Evolutionary conservation across 2,113 vertebrate species (phyloP).

Genomic region (Eupsittula cactorum): DNA sequence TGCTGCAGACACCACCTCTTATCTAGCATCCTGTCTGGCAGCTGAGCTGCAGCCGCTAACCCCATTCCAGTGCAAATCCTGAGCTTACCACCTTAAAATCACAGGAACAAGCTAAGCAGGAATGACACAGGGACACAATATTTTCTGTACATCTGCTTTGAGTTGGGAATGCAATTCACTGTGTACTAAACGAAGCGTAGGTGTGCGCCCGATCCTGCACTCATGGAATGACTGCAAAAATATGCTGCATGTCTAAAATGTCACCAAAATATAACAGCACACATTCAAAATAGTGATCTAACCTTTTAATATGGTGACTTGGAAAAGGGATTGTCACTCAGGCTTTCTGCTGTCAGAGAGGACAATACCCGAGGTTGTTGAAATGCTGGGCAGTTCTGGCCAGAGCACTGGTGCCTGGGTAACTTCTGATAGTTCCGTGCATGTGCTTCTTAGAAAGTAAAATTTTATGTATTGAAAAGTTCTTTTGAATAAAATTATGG

Average conservation of each 20-base stretch:
- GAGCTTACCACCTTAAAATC: neutral
- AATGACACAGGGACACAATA: neutral
- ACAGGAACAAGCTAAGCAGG: neutral
- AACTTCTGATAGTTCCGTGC: neutral
- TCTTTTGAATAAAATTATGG: neutral
- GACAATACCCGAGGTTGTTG: neutral
- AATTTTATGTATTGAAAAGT: neutral
- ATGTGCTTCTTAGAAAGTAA: neutral
- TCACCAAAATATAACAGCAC: neutral
- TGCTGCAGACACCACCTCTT: neutral
- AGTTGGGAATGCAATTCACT: neutral
- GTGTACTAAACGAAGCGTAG: conserved; percentile 20
- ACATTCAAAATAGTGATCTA: neutral
- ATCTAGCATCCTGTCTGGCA: neutral
- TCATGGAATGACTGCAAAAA: neutral
- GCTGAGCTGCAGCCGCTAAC: neutral
- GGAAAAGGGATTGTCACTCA: neutral
- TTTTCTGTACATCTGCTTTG: neutral
- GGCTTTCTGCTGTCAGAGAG: neutral
- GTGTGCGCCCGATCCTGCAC: neutral
- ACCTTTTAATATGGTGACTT: neutral
- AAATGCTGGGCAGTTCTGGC: neutral
- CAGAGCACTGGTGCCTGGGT: neutral
- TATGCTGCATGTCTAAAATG: neutral
- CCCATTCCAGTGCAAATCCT: neutral